Conservation (phyloP, 2,797 vertebrate species). For the Chloroceryle inda region DNA sequence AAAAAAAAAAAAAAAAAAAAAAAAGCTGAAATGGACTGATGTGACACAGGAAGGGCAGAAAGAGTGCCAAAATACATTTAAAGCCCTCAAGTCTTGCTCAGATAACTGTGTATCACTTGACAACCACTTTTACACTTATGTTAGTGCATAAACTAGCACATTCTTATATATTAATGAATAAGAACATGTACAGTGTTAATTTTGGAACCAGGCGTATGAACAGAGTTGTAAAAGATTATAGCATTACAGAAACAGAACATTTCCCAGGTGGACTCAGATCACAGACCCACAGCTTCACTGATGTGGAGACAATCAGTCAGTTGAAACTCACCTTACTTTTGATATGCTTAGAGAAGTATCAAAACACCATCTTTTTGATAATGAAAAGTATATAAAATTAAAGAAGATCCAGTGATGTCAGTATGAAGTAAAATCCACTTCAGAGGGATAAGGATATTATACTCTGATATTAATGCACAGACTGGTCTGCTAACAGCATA, state of each 20-base stretch:
- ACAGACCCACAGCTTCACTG: neutral
- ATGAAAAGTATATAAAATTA: neutral
- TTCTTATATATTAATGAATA: neutral
- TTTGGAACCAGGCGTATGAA: slow-evolving; percentile 7
- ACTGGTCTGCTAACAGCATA: neutral
- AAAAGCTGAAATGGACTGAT: neutral
- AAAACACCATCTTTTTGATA: neutral
- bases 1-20: neutral
- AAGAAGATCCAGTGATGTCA: neutral
- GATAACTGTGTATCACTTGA: slow-evolving; percentile 5
- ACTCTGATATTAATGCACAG: neutral
- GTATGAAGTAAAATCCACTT: neutral
- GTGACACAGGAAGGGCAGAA: neutral
- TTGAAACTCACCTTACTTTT: slow-evolving; percentile 1
- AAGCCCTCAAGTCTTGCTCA: slow-evolving; percentile 23
- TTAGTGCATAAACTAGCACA: neutral
- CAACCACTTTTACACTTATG: neutral
- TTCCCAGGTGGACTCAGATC: neutral
- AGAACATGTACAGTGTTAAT: neutral
- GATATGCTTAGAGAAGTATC: neutral
- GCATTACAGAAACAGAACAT: neutral
- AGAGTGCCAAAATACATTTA: neutral
- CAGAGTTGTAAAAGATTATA: neutral
- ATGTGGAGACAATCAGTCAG: neutral
- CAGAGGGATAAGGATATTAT: neutral